Base-by-base conservation (phyloP, 2,888 invertebrate genomes). In the Acrobasis repandana region DNA sequence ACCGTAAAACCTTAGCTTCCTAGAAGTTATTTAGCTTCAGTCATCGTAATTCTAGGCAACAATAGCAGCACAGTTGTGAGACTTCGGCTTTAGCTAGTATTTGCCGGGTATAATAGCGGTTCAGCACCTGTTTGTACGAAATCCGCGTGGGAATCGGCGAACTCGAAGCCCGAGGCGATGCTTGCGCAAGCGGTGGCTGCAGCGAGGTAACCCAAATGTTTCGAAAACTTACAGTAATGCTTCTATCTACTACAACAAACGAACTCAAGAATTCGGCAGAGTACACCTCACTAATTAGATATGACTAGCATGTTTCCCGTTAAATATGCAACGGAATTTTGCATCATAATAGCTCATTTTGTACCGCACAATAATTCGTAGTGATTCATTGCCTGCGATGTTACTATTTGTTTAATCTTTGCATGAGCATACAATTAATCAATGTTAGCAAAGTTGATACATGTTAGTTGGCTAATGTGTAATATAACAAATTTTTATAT, bases 141-240 rank as follows among this genome's bases (percentile, higher is more conserved):
- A 90, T 89, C 87, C 86, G 91, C 91, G 91, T 92, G 91, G 91
- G 91, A 92, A 91, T 82, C 81, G 75, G 72, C 73, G 71, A 76
- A 74, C 54, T 8, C 54, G 54, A 16, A 69, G 83, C 80, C 74
- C 69, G 80, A 72, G 76, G 79, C 76, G 61, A 62, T 71, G 64
- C 72, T 89, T 90, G 85, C 86, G 86, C 83, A 89, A 89, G 72
- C 74, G 71, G 69, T 72, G 65, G 67, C 66, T 66, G 65, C 70
- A 43, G 14, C n/a, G 67, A 65, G 33, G 58, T 36, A 50, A 65
- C 65, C 56, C 59, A 34, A 38, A 54, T 54, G 66, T 74, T 75
- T 75, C 72, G 73, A 72, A 70, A 58, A 58, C 58, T 58, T 33
- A 49, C 47, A 38, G 54, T 60, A 34, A 54, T 47, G 52, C 36